phyloP scores from a whole-genome alignment of 2,888 invertebrate genomes.

The Hydropsyche betteni region DNA sequence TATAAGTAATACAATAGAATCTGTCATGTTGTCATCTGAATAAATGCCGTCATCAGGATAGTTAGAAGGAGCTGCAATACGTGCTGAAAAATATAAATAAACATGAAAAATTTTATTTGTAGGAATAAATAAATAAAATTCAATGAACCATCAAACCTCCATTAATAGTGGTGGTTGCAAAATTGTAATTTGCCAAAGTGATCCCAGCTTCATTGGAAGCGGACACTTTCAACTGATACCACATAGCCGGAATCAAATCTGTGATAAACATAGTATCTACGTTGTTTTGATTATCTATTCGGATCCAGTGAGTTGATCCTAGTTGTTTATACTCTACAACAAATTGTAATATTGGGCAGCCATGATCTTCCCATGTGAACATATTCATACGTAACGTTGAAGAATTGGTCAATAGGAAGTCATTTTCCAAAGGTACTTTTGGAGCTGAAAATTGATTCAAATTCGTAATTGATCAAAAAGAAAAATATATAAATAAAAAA shows the following conservation, averaged over 20 bases:
- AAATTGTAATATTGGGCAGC: slow-evolving; percentile 83
- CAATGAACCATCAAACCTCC: slow-evolving; percentile 57
- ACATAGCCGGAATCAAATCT: slow-evolving; percentile 65
- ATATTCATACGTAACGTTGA: slow-evolving; percentile 83
- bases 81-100: slow-evolving; percentile 42
- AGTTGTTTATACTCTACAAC: slow-evolving; percentile 70
- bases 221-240: slow-evolving; percentile 70
- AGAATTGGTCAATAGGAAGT: slow-evolving; percentile 81
- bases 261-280: slow-evolving; percentile 31
- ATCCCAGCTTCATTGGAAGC: slow-evolving; percentile 71
- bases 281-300: slow-evolving; percentile 32
- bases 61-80: slow-evolving; percentile 61
- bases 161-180: slow-evolving; percentile 66
- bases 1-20: slow-evolving; percentile 62
- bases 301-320: slow-evolving; percentile 35
- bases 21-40: slow-evolving; percentile 51
- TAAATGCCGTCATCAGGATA: slow-evolving; percentile 56
- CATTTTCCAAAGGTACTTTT: slow-evolving; percentile 73
- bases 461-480: background rate
- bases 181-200: slow-evolving; percentile 69
- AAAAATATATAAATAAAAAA: background rate
- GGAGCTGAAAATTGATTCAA: slow-evolving; percentile 43
- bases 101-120: background rate
- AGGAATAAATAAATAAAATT: slow-evolving; percentile 24
- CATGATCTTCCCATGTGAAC: slow-evolving; percentile 83